A percentile compares a stretch with the other conserved stretches of the same genome.
These are phyloP conservation scores for Prinia subflava DNA, from an alignment of 2,113 vertebrate genomes.

Conservation along the genomic window DNA sequence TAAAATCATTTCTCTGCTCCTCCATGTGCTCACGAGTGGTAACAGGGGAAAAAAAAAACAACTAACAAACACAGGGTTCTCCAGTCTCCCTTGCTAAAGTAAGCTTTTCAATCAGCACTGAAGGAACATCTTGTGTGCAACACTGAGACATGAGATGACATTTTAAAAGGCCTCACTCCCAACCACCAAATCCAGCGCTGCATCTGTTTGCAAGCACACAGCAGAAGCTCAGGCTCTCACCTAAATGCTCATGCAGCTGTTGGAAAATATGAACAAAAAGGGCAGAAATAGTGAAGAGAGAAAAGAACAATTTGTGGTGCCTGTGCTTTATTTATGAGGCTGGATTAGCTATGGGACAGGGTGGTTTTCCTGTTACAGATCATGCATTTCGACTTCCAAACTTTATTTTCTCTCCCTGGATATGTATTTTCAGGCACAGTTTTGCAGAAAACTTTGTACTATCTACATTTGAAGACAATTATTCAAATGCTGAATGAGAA, in stretches of 20 bases:
- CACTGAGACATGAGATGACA: background rate
- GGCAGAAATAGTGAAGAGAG: background rate
- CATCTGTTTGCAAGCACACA: background rate
- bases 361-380: background rate
- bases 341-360: background rate
- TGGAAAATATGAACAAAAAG: background rate
- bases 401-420: background rate
- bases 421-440: background rate
- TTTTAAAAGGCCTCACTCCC: conserved; percentile 30
- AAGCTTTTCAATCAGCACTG: background rate
- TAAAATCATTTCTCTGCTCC: background rate
- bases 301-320: background rate
- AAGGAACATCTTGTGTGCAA: background rate
- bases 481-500: background rate
- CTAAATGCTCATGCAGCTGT: conserved; percentile 5
- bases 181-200: background rate
- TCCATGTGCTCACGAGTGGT: background rate
- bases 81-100: background rate
- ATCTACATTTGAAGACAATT: background rate
- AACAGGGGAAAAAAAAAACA: background rate
- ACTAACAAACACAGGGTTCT: background rate
- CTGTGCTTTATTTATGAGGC: background rate
- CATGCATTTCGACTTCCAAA: background rate
- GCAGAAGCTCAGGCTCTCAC: background rate
- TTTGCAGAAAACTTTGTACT: background rate